These are phyloP conservation scores for Morpho helenor DNA, from an alignment of 2,888 invertebrate genomes.

Conservation along the genomic window DNA sequence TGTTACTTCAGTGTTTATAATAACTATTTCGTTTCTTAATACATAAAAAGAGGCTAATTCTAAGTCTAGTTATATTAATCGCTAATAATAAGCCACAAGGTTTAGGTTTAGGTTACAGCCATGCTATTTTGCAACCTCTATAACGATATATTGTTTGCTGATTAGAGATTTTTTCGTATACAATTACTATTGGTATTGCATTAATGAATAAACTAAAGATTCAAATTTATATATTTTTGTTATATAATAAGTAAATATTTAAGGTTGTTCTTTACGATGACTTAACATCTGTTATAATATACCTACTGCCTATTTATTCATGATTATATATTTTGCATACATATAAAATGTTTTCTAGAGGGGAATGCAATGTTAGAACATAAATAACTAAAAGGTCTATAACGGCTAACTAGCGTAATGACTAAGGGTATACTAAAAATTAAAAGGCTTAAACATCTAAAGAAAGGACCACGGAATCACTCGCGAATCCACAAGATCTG, in stretches of 20 bases:
- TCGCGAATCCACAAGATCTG: conserved; percentile 27
- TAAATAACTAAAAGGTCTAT: conserved; percentile 13
- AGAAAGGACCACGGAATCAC: conserved; percentile 27
- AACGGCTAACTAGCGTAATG: conserved; percentile 21
- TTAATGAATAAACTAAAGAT: no score
- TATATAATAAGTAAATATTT: no score
- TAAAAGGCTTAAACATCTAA: conserved; percentile 20
- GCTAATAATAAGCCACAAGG: no score
- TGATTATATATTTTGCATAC: neutral
- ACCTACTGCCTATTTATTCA: no score
- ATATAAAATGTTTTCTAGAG: neutral
- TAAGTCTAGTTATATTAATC: conserved; percentile 3
- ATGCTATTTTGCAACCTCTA: no score
- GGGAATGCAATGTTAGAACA: neutral
- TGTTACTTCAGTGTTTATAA: conserved; percentile 11
- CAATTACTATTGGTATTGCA: no score
- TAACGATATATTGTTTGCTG: no score
- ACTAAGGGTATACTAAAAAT: conserved; percentile 14
- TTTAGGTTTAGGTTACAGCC: no score
- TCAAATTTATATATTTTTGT: no score
- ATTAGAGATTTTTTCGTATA: no score
- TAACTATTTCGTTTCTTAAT: conserved; percentile 9
- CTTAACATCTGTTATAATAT: no score
- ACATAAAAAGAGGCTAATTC: conserved; percentile 11
- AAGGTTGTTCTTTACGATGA: no score